Base-by-base conservation (phyloP, 2,888 invertebrate species). In the Bombylius major region DNA sequence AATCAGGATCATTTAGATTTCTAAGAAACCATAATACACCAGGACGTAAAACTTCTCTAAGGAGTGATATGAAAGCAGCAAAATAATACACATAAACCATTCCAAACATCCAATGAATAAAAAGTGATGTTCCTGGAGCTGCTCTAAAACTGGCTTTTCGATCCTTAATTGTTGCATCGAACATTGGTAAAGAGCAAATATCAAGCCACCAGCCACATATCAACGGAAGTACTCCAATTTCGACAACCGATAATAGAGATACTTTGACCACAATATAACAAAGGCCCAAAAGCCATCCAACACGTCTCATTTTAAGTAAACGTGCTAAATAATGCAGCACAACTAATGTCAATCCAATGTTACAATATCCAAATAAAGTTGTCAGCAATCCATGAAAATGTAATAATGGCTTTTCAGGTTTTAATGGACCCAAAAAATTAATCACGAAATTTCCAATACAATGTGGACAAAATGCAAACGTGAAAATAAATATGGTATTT, bases 41-140 rank as follows among this genome's bases (percentile, higher is more conserved):
- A 0, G 99, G 99, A 54, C 99, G 80, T 45, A 99, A 71, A 0
- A 97, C 93, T 75, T 99, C 98, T 54, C 98, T 78, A 33, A 99
- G 74, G 4, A 99, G 77, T 23, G 95, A 78, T 48, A 98, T 90
- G 69, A 95, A 98, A 0, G 96, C 96, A 8, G 98, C 99, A 70
- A 99, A 98, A 76, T 99, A 99, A 75, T 99, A 99, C 13, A 99
- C 96, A 69, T 96, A 99, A 42, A 91, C 90, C 96, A 99, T 98
- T 57, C 99, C 99, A 8, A 96, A 91, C 47, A 98, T 82, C 99
- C 99, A 99, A 72, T 99, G 98, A 55, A 99, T 88, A 70, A 98
- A 98, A 80, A 98, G 90, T 1, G 94, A 92, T 0, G 98, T 96
- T 65, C 95, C 95, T 0, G 98, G 98, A 0, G 96, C 94, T 0